phyloP scores from a whole-genome alignment of 2,888 invertebrate genomes.

The Acronicta leporina region DNA sequence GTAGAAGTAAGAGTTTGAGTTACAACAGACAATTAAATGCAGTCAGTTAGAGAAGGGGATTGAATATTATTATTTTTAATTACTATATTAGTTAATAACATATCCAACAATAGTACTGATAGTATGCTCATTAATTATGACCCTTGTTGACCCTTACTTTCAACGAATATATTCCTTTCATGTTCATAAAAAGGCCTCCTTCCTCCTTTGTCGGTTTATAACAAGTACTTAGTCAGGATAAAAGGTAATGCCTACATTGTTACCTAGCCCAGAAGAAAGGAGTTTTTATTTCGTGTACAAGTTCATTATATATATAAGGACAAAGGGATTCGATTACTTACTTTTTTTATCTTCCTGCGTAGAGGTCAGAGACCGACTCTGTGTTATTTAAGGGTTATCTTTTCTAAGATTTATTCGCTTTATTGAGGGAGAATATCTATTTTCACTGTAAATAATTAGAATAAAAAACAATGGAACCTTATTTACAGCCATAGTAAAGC shows the following conservation, averaged over 20 bases:
- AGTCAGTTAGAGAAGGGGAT: no score
- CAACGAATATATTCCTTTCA: not conserved
- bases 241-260: constrained; percentile 13
- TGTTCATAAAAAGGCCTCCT: constrained; percentile 24
- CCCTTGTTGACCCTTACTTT: constrained; percentile 1
- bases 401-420: not conserved
- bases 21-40: no score
- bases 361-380: not conserved
- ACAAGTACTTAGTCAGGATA: constrained; percentile 16
- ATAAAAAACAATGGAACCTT: not conserved
- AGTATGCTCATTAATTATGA: not conserved
- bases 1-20: no score
- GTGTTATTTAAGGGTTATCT: constrained; percentile 13
- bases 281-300: constrained; percentile 18
- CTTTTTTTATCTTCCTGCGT: constrained; percentile 9
- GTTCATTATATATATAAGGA: constrained; percentile 28
- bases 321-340: constrained; percentile 26
- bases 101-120: not conserved
- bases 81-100: no score
- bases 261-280: constrained; percentile 16
- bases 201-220: constrained; percentile 24
- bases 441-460: not conserved
- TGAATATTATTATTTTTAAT: no score
- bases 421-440: not conserved
- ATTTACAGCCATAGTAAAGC: not conserved